Base-by-base conservation (phyloP, 2,113 vertebrate species). In the Cinclus cinclus region DNA sequence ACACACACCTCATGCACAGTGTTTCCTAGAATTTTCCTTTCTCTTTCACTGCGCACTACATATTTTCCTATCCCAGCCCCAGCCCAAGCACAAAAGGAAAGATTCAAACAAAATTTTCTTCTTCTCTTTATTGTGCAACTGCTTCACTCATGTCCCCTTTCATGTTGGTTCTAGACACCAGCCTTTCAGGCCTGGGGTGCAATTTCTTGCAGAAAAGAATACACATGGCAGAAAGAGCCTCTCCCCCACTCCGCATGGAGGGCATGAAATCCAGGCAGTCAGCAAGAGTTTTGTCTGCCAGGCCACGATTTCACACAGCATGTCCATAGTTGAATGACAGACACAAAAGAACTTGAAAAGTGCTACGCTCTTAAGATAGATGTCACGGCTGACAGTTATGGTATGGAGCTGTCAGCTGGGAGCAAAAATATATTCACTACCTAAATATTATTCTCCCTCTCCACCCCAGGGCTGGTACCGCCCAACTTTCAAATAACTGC, bases 331-430 rank as follows among this genome's bases (percentile, higher is more conserved):
- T 95, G 85, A 95, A 83, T 93, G 88, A 86, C 85, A 92, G 79
- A 60, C 79, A 97, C 55, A 96, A 88, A 96, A 90, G 85, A 82
- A 92, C 77, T 35, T 89, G 82, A 70, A 83, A 95, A 94, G 90
- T 80, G 55, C 87, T 89, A 31, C 0, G 0, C 59, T 94, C 75
- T 83, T 90, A 91, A 96, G 94, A 90, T 86, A 96, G 91, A 97
- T 96, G 93, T 94, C 94, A 91, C 8, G 10, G 56, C 68, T 96
- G 93, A 94, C 82, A 96, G 79, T 88, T 88, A 74, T 81, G 85
- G 85, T 65, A 92, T 78, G 68, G 79, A 94, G 83, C 76, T 94
- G 79, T 92, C 90, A 95, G 59, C 64, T 94, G 71, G 59, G 56
- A 96, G 75, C 3, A 10, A 88, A 78, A 88, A 67, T 37, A 85